These are phyloP conservation scores for Amblyornis subalaris DNA, from an alignment of 2,113 vertebrate species.

Conservation along the genomic window DNA sequence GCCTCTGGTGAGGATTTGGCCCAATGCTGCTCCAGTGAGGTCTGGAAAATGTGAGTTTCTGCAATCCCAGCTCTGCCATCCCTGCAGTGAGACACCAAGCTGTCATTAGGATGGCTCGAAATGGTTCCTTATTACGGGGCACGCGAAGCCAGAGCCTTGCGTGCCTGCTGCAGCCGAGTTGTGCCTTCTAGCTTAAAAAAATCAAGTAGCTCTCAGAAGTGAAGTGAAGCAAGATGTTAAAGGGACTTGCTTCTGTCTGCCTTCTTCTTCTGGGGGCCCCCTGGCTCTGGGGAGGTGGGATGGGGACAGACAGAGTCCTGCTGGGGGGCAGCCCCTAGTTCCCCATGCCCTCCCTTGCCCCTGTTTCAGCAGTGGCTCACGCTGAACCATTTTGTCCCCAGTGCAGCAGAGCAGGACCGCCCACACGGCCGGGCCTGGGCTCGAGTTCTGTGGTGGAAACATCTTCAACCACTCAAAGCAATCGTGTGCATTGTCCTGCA, in stretches of 20 bases:
- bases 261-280: fast-evolving
- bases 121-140: slow-evolving; percentile 43
- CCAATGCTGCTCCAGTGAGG: not conserved
- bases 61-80: slow-evolving; percentile 12
- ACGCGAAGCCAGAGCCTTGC: not conserved
- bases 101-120: slow-evolving; percentile 46
- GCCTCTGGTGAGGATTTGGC: not conserved
- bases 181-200: not conserved
- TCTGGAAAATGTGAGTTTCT: slow-evolving; percentile 45
- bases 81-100: not conserved
- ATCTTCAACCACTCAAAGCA: slow-evolving; percentile 17
- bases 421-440: not conserved
- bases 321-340: not conserved
- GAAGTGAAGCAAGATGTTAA: not conserved
- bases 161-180: not conserved
- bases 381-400: not conserved
- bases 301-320: not conserved
- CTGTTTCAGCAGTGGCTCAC: not conserved
- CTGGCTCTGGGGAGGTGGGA: not conserved
- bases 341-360: not conserved
- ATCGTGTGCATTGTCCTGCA: not conserved
- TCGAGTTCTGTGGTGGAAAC: not conserved
- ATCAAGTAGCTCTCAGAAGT: not conserved
- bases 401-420: not conserved
- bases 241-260: not conserved